These are phyloP conservation scores for Amphipoea oculea DNA, from an alignment of 2,888 invertebrate species.

Conservation along the genomic window DNA sequence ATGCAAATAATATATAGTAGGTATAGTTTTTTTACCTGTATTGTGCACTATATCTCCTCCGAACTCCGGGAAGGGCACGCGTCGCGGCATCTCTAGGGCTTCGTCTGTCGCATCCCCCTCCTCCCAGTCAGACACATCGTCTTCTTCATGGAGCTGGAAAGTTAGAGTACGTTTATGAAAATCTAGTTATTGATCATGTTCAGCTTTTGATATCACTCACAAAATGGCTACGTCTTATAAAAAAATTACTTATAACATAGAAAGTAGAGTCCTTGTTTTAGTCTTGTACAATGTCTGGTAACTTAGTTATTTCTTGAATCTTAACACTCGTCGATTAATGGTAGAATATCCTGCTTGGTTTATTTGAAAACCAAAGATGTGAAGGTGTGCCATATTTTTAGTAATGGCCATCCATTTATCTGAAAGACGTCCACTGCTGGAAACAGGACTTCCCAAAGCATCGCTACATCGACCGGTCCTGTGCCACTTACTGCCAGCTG, in stretches of 20 bases:
- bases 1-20: background rate
- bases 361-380: background rate
- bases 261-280: background rate
- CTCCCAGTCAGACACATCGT: slow-evolving; percentile 87
- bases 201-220: background rate
- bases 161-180: background rate
- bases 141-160: slow-evolving; percentile 83
- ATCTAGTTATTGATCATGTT: background rate
- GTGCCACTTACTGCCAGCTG: too few relatives aligned
- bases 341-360: background rate
- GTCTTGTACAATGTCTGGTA: background rate
- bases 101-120: slow-evolving; percentile 85
- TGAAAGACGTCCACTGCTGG: background rate
- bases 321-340: background rate
- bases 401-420: background rate
- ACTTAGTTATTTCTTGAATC: background rate
- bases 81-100: slow-evolving; percentile 80
- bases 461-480: rapidly evolving
- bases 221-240: background rate
- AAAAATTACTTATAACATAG: background rate
- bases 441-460: too few relatives aligned
- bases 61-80: slow-evolving; percentile 93
- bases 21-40: slow-evolving; percentile 74
- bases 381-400: background rate
- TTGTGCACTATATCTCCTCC: slow-evolving; percentile 92